A percentile compares a stretch with the other conserved stretches of the same genome.
Evolutionary conservation across 2,888 invertebrate species (phyloP).

Genomic region (Hydropsyche betteni): DNA sequence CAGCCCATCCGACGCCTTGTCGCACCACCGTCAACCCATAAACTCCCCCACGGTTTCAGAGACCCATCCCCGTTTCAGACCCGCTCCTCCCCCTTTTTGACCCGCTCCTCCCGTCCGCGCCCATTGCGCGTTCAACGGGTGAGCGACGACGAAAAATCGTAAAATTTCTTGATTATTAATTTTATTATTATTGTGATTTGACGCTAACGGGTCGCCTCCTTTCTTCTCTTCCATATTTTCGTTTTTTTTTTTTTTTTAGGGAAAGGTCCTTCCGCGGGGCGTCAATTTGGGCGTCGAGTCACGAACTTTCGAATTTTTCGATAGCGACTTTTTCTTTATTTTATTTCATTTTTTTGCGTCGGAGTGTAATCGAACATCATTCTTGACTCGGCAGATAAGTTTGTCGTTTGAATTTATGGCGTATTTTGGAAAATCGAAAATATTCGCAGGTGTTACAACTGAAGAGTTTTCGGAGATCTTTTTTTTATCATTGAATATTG

Average conservation of each 20-base stretch:
- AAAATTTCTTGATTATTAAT: slow-evolving; percentile 42
- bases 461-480: too few relatives aligned
- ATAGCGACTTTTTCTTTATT: background rate
- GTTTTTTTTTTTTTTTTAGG: background rate
- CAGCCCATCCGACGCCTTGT: slow-evolving; percentile 17
- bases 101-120: too few relatives aligned
- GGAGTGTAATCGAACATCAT: too few relatives aligned
- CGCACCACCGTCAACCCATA: slow-evolving; percentile 11
- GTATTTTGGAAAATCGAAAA: too few relatives aligned
- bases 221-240: background rate
- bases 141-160: slow-evolving; percentile 44
- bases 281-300: slow-evolving; percentile 10
- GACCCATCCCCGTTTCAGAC: slow-evolving; percentile 7
- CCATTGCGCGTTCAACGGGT: background rate
- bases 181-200: slow-evolving; percentile 49
- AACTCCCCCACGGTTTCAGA: background rate
- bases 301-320: slow-evolving; percentile 12
- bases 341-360: too few relatives aligned
- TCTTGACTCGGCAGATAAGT: too few relatives aligned
- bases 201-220: slow-evolving; percentile 39
- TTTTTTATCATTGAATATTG: too few relatives aligned
- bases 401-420: too few relatives aligned
- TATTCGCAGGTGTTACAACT: too few relatives aligned
- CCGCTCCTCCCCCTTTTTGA: too few relatives aligned
- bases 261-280: too few relatives aligned